These are phyloP conservation scores for Dromiciops gliroides DNA, from an alignment of 2,113 vertebrate species.

Conservation along the genomic window DNA sequence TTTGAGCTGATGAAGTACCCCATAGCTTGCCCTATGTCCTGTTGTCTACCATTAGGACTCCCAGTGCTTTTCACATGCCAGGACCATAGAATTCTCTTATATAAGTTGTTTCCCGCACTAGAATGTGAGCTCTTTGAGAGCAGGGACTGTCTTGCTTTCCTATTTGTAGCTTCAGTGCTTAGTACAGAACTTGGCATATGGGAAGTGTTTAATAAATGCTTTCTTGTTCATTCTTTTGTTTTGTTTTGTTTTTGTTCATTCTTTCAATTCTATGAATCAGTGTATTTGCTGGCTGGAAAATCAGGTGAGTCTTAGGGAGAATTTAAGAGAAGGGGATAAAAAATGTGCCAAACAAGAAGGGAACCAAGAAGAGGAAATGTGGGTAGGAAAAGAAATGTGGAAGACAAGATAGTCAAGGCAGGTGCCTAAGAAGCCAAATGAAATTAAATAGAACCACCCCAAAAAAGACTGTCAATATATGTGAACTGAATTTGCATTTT, in stretches of 20 bases:
- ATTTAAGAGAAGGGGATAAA: not conserved
- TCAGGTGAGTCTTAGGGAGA: not conserved
- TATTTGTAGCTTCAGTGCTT: not conserved
- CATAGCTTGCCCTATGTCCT: not conserved
- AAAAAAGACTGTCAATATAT: not conserved
- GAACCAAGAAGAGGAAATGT: not conserved
- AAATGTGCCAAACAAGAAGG: not conserved
- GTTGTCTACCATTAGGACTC: not conserved
- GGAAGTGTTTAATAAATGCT: not conserved
- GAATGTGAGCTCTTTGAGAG: not conserved
- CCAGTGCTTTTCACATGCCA: not conserved
- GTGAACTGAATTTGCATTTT: not conserved
- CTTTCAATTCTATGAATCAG: not conserved
- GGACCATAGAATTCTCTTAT: not conserved
- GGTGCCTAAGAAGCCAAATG: too few species aligned
- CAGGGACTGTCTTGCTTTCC: not conserved
- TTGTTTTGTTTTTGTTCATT: too few species aligned
- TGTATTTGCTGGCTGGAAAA: not conserved
- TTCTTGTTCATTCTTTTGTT: not conserved
- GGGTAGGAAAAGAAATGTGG: not conserved
- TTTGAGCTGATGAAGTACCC: not conserved
- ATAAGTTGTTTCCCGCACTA: not conserved
- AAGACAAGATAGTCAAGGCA: too few species aligned
- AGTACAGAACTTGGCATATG: not conserved
- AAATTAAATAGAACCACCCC: not conserved